Evolutionary conservation across 2,113 vertebrate genomes (phyloP), one percentile per base, ranked within the genome.

Genomic region (Hemiscyllium ocellatum): DNA sequence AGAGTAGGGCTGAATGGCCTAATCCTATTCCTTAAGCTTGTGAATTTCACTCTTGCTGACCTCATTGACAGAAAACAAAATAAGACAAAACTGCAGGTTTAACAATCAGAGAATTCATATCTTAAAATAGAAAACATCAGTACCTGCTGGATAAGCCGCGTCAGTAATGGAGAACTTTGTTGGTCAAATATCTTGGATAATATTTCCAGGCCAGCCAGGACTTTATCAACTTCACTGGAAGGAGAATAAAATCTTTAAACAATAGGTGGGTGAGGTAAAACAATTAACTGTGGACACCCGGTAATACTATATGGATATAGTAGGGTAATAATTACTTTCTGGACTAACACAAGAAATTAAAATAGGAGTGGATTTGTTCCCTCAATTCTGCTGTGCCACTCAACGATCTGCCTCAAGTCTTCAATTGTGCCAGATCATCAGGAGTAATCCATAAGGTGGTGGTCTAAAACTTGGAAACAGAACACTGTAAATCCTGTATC

Each of bases 151-250:
- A 99, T 98, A 97, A 99, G 98, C 96, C 98, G 98, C 94, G 98
- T 98, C 89, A 99, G 98, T 98, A 98, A 98, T 91, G 98, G 98
- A 0, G 99, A 98, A 96, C 98, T 99, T 97, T 99, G 99, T 97
- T 99, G 99, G 97, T 99, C 99, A 90, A 99, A 99, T 33, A 99
- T 99, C 97, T 99, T 99, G 37, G 99, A 99, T 95, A 99, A 97
- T 96, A 99, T 99, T 97, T 99, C 99, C 96, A 99, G 97, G 68
- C 99, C 99, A 0, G 98, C 98, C 96, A 99, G 96, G 72, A 99
- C 99, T 95, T 99, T 99, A 97, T 99, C 99, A 96, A 99, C 98
- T 96, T 99, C 99, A 47, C 99, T 99, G 96, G 22, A 66, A 85
- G 70, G 69, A 95, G 22, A 95, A 52, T 52, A 22, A 95, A 72